Conservation (phyloP, 2,113 vertebrate genomes). For the Catharus fuscescens region DNA sequence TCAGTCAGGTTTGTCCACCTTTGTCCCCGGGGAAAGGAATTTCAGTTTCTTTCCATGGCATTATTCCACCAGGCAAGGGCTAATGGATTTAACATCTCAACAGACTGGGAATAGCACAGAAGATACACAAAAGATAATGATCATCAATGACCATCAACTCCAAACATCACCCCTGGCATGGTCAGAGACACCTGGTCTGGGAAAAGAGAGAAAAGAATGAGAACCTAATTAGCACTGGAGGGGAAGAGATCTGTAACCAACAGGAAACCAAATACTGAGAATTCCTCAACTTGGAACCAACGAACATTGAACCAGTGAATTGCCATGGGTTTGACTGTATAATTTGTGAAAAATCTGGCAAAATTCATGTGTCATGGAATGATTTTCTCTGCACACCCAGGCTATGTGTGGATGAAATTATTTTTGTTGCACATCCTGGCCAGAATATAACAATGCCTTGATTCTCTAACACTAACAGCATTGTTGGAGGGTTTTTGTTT, state of each 20-base stretch:
- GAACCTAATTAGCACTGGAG: neutral
- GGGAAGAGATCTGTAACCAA: neutral
- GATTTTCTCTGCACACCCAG: neutral
- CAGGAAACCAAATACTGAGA: neutral
- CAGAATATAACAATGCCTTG: neutral
- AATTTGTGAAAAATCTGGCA: neutral
- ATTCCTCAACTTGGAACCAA: neutral
- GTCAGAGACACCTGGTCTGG: neutral
- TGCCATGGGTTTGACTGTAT: too few relatives aligned
- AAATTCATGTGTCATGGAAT: neutral
- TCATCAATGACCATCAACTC: neutral
- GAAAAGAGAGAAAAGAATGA: neutral
- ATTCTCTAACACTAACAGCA: neutral
- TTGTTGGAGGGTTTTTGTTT: neutral
- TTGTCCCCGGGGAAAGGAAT: accelerated
- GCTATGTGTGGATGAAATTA: accelerated
- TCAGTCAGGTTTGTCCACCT: neutral
- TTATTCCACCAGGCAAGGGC: neutral
- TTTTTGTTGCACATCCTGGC: neutral
- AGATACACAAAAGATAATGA: neutral
- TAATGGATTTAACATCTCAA: neutral
- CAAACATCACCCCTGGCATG: neutral
- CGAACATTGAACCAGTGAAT: neutral
- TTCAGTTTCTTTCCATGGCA: neutral
- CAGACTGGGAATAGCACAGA: too few relatives aligned